Evolutionary conservation across 2,888 invertebrate genomes (phyloP).

Genomic region (Chaetogeoica ovagalla): DNA sequence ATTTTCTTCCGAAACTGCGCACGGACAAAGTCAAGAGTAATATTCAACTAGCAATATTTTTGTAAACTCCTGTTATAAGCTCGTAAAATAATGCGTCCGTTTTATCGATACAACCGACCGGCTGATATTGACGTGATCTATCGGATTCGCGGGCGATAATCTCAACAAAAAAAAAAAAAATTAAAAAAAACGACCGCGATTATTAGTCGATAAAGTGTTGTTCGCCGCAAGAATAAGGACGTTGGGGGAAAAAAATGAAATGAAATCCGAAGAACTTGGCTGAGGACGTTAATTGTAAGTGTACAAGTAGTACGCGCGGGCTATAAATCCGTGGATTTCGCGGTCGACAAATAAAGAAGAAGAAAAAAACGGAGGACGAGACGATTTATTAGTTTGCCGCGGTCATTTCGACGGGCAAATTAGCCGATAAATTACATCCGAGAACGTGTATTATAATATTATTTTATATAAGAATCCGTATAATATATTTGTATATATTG

Average conservation of each 20-base stretch:
- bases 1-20: too few relatives aligned
- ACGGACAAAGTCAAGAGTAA: too few relatives aligned
- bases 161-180: too few relatives aligned
- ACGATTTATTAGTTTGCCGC: conserved; percentile 42
- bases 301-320: neutral
- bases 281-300: too few relatives aligned
- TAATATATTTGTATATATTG: neutral
- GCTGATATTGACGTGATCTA: neutral
- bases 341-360: conserved; percentile 29
- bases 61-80: too few relatives aligned
- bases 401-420: conserved; percentile 50
- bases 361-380: conserved; percentile 31
- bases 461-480: neutral
- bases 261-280: neutral
- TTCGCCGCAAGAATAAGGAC: too few relatives aligned
- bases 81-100: too few relatives aligned
- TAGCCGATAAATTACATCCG: conserved; percentile 46
- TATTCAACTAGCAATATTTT: too few relatives aligned
- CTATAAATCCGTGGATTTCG: conserved; percentile 49
- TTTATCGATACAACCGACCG: too few relatives aligned
- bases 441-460: conserved; percentile 10
- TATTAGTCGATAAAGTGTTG: too few relatives aligned
- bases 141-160: neutral
- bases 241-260: neutral
- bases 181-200: too few relatives aligned